Evolutionary conservation across 2,797 vertebrate genomes (phyloP), one percentile per base, ranked within the genome.

Genomic region (Micrastur ruficollis): DNA sequence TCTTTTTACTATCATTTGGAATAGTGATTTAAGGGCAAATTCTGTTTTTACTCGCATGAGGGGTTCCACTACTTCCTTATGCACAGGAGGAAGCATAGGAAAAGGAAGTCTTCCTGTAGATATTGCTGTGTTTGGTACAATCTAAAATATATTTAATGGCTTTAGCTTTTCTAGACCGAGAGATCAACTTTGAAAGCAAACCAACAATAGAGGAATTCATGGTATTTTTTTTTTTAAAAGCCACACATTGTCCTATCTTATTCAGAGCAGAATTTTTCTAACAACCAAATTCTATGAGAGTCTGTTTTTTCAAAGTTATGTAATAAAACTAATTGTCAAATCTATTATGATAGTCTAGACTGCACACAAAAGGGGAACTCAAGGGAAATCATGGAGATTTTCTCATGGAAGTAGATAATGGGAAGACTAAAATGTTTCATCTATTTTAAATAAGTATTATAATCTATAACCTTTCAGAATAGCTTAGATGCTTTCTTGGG

Each of bases 211-310:
- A 88, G 46, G 72, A 84, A 74, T 89, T 91, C 12, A 47, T 63
- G 10, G 31, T 53, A 4, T 68, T 71, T 75, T 80, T 76, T 88
- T 89, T 82, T 86, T 46, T 14, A 11, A 92, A 92, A 91, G 85
- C 85, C 87, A 86, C 82, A 70, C 73, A 91, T 94, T 95, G 87
- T 95, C 89, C 38, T 62, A n/a, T 93, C 82, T 89, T 86, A 94
- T 75, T 94, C 81, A 86, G 73, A 91, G 58, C 73, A 86, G 73
- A 88, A 68, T 88, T 96, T 81, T 91, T 94, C 67, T 91, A 91
- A 85, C 75, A 65, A 92, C 21, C 52, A 83, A 91, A 44, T 93
- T 91, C 71, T 87, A 42, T 17, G 67, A 63, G 26, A 79, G 61
- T 76, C 74, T 93, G 42, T 90, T 89, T 90, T 89, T 94, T 89